Evolutionary conservation across 2,113 vertebrate species (phyloP), one percentile per base, ranked within the genome.

Genomic region (Ranitomeya variabilis): DNA sequence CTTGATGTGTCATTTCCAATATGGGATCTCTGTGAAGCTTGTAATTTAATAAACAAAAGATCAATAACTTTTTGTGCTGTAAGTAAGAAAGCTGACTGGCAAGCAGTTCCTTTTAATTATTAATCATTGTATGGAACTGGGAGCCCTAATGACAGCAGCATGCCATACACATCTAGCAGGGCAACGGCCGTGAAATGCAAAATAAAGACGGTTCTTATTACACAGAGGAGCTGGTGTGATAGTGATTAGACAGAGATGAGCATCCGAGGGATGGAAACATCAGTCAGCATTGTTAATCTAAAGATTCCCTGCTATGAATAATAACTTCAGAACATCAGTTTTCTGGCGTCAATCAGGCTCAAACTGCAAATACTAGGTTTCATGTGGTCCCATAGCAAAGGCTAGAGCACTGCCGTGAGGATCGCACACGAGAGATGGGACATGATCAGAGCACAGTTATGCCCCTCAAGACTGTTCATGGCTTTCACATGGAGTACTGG

Each of bases 11-110:
- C 74, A 86, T 86, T 86, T 18, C 31, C 74, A 86, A 66, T 86
- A 86, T 79, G 21, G 31, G n/a, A 60, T 78, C 55, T 79, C 76
- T 66, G 73, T 54, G 74, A 79, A 64, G 85, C 74, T 79, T 86
- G 59, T 79, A 66, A 86, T 86, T 86, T 79, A 79, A 86, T 86
- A 78, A 86, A 79, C 74, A 78, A 66, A 64, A 69, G 64, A 83
- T 83, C 81, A 67, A 83, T 83, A 23, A n/a, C 21, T 69, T 83
- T 83, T 83, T 51, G 37, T 18, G 62, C 45, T 83, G 81, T 69
- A 83, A 69, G 62, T 83, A 83, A 51, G 45, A 69, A 83, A 83
- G 62, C 81, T 69, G 62, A 69, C 62, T 83, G 66, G 81, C 62
- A 45, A 67, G 81, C 81, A 69, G 81, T 83, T 57, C 23, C 37